These are phyloP conservation scores for Bombyx mori DNA, from an alignment of 1,140 invertebrate genomes.

Conservation along the genomic window DNA sequence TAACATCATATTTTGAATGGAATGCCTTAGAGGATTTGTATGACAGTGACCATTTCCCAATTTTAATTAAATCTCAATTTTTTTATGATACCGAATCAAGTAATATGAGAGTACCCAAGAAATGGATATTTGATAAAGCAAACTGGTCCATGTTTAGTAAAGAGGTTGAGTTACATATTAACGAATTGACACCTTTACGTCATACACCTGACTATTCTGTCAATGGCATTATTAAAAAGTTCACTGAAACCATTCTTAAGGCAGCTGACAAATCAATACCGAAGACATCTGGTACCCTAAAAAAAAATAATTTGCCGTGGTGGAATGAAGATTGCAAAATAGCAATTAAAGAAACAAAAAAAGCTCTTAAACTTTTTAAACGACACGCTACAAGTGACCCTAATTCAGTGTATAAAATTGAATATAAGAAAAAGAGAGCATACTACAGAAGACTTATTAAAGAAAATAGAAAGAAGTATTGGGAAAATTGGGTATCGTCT, in stretches of 20 bases:
- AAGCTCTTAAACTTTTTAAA: no score
- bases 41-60: conserved; percentile 39
- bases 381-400: no score
- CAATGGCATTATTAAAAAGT: conserved; percentile 20
- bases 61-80: conserved; percentile 19
- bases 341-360: conserved; percentile 27
- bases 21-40: conserved; percentile 23
- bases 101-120: conserved; percentile 10
- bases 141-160: conserved; percentile 24
- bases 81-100: conserved; percentile 4
- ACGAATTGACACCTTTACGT: conserved; percentile 2
- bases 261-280: conserved; percentile 28
- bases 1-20: conserved; percentile 25
- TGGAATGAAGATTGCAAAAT: conserved; percentile 34
- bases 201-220: conserved; percentile 5
- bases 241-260: conserved; percentile 21
- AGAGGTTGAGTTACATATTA: conserved; percentile 17
- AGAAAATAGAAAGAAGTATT: no score
- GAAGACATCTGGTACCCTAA: conserved; percentile 16
- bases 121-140: conserved; percentile 31
- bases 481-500: no score
- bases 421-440: no score
- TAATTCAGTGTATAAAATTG: no score
- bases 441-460: no score
- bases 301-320: conserved; percentile 31